Evolutionary conservation across 2,888 invertebrate species (phyloP), one percentile per base, ranked within the genome.

Genomic region (Leptothorax acervorum): DNA sequence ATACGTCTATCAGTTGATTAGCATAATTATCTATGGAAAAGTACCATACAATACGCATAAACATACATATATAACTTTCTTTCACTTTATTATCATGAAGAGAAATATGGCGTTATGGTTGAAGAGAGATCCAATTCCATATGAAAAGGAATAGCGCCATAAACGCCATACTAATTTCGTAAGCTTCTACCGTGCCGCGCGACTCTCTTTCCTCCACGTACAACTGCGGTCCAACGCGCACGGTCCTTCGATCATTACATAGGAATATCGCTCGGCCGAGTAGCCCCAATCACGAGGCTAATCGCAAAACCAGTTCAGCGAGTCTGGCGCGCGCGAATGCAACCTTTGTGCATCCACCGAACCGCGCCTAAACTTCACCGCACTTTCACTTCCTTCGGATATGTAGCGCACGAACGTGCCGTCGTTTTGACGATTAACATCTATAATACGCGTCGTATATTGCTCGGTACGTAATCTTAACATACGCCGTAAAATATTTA

Each of bases 271-370:
- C 78, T 87, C 86, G 85, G 45, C 55, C 62, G 82, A 79, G 79
- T 82, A 71, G 57, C 79, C 68, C 81, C 87, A 89, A 90, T 90
- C 90, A 83, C 79, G 82, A 83, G 68, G 83, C 65, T 87, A 85
- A 90, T 90, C 90, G 86, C 87, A 82, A 88, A 90, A 90, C 90
- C 90, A 90, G 90, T 90, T 89, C 87, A 83, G 83, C 81, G 48
- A 53, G 68, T 74, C 66, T 57, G n/a, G 66, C 70, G 65, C 60
- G n/a, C 18, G 55, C 31, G 71, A 55, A 57, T 31, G 45, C 28
- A n/a, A 55, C 23, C 63, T 88, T 68, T 57, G 85, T 85, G 78
- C 70, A 66, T 66, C 60, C 62, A 53, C 3, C 23, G 60, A 76
- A 82, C 87, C 86, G 81, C 90, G 78, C 83, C 86, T 87, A 87